Evolutionary conservation across 1,140 invertebrate genomes (phyloP), one percentile per base, ranked within the genome.

Genomic region (Drosophila kohkoa): DNA sequence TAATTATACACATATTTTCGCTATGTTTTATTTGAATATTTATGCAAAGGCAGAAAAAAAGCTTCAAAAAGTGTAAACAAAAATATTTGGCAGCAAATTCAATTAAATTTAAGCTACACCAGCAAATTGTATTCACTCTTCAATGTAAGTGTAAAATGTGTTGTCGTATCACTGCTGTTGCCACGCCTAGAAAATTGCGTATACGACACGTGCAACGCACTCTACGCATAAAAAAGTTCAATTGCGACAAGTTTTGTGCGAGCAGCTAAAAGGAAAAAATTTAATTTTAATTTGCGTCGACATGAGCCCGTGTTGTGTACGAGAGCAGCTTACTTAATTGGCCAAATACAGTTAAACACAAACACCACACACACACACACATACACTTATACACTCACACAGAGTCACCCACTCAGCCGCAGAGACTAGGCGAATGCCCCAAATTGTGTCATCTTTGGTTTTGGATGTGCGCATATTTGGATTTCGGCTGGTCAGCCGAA

Each of bases 401-500:
- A 49, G 11, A 54, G 0, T 1, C 52, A 35, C 6, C 16, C 55
- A 65, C 62, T 45, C 15, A 59, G 30, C 30, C 43, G 59, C 55
- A 52, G 32, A 5, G 46, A 5, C 54, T 8, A 25, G 46, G 49
- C 46, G 67, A 46, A 48, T 55, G 73, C 38, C 65, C 82, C 54
- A 89, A 89, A 85, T 85, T 85, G 83, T 88, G 85, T 85, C 85
- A 88, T 88, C 83, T 88, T 88, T 88, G 82, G 85, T 88, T 88
- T 88, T 75, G 77, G 45, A 63, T 75, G 67, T 79, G 85, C 74
- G 75, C 80, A 83, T 77, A 83, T 89, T 88, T 83, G 78, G 63
- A 81, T 82, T 82, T 71, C 59, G 71, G 64, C 67, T 65, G 52
- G 80, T 15, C 65, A 73, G 58, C 30, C 57, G 45, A 67, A 64